Percentiles rank a stretch among this genome's conserved stretches.
These are phyloP conservation scores for Chironex yamaguchii DNA, from an alignment of 30 jellyfish, hydroid and myxozoan genomes.

Conservation along the genomic window DNA sequence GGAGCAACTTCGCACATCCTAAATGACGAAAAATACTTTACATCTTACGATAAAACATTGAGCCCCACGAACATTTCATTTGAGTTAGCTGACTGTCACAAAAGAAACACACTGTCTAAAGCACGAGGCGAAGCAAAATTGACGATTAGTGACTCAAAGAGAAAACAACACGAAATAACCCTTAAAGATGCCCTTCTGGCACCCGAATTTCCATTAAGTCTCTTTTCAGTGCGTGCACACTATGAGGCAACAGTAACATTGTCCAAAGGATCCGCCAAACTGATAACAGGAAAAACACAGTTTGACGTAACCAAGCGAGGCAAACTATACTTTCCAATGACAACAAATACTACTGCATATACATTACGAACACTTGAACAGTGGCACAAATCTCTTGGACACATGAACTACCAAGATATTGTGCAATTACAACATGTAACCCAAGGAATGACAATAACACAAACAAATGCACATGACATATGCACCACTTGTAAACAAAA, in stretches of 20 bases:
- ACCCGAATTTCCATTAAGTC: slow-evolving; percentile 45
- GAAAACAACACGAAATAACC: neutral
- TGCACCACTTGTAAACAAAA: slow-evolving; percentile 60
- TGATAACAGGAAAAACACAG: neutral
- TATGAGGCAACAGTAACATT: slow-evolving; percentile 39
- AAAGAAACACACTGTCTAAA: slow-evolving; percentile 53
- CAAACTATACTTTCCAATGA: slow-evolving; percentile 34
- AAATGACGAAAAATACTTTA: neutral
- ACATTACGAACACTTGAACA: slow-evolving; percentile 33
- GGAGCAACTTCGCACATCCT: slow-evolving; percentile 56
- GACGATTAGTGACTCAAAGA: slow-evolving; percentile 28
- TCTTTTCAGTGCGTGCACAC: slow-evolving; percentile 59
- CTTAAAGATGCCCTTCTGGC: slow-evolving; percentile 56
- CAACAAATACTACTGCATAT: neutral
- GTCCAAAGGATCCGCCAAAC: slow-evolving; percentile 9
- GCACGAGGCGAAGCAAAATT: slow-evolving; percentile 63
- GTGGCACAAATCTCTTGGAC: slow-evolving; percentile 63
- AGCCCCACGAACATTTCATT: neutral
- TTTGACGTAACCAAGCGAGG: slow-evolving; percentile 25
- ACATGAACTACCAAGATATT: slow-evolving; percentile 50
- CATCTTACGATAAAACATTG: slow-evolving; percentile 11
- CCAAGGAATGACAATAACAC: slow-evolving; percentile 38
- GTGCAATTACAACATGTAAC: slow-evolving; percentile 18
- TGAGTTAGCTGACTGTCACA: slow-evolving; percentile 43
- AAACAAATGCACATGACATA: neutral